Evolutionary conservation across 2,797 vertebrate genomes (phyloP).

Genomic region (Pagetopsis macropterus): DNA sequence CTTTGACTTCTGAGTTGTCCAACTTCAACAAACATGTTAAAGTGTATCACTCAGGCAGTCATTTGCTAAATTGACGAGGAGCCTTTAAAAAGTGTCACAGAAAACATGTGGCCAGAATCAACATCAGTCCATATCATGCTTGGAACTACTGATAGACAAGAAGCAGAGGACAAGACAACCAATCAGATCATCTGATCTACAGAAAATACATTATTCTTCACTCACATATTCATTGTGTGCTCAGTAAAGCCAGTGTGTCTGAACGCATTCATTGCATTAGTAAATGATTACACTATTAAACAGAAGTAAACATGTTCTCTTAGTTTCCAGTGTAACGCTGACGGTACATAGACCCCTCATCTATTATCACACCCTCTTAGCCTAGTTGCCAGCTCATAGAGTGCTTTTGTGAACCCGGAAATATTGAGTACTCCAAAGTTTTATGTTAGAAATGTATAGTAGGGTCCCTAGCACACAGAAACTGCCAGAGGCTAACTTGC

Average conservation of each 20-base stretch:
- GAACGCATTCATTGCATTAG: not conserved
- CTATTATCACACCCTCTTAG: no score
- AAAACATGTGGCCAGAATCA: not conserved
- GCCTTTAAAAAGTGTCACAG: not conserved
- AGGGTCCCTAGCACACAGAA: no score
- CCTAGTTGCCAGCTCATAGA: no score
- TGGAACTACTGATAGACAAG: not conserved
- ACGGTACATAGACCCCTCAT: no score
- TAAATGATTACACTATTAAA: constrained; percentile 4
- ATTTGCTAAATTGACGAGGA: not conserved
- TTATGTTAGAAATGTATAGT: no score
- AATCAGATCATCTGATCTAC: not conserved
- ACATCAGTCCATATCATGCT: constrained; percentile 17
- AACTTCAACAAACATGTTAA: constrained; percentile 2
- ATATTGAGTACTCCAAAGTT: no score
- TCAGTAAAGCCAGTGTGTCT: constrained; percentile 14
- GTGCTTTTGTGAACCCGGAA: no score
- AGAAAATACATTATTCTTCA: not conserved
- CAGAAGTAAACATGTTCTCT: not conserved
- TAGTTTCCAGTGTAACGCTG: not conserved
- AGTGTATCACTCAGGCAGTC: not conserved
- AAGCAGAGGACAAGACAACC: not conserved
- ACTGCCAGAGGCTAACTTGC: no score
- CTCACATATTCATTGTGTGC: not conserved
- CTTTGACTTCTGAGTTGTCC: not conserved